A percentile compares a stretch with the other conserved stretches of the same genome.
These are phyloP conservation scores for Rhaphigaster nebulosa DNA, from an alignment of 2,888 invertebrate species.

Conservation along the genomic window DNA sequence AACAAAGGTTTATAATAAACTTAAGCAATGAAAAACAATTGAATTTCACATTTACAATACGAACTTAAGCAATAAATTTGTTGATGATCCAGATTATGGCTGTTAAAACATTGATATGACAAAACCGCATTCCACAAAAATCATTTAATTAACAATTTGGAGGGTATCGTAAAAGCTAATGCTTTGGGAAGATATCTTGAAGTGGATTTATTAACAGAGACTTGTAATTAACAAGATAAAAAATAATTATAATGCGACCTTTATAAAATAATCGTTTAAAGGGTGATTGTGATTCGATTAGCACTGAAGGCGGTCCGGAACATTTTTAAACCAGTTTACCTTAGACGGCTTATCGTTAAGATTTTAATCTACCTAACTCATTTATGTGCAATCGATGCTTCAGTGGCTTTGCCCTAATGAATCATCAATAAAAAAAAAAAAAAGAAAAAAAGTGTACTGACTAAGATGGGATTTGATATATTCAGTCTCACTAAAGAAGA, in stretches of 20 bases:
- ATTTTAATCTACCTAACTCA: not conserved
- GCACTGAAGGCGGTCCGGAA: not conserved
- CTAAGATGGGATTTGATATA: not conserved
- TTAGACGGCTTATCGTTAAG: not conserved
- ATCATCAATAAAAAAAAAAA: not conserved
- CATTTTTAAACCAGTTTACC: constrained; percentile 25
- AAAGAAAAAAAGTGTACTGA: not conserved
- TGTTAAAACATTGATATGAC: not conserved
- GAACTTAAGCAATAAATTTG: not conserved
- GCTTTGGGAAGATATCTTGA: not conserved
- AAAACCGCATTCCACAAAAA: not conserved
- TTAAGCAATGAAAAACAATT: too few species aligned
- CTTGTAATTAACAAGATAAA: not conserved
- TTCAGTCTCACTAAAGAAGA: not conserved
- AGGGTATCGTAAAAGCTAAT: not conserved
- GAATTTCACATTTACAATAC: not conserved
- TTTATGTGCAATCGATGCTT: constrained; percentile 1
- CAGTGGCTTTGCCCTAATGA: not conserved
- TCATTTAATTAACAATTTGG: not conserved
- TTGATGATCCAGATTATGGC: not conserved
- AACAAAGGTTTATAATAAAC: too few species aligned
- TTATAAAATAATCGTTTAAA: not conserved
- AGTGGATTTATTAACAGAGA: not conserved
- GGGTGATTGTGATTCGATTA: constrained; percentile 21
- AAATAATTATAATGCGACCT: not conserved